Conservation (phyloP, 1,140 invertebrate species). For the Aphidius gifuensis region DNA sequence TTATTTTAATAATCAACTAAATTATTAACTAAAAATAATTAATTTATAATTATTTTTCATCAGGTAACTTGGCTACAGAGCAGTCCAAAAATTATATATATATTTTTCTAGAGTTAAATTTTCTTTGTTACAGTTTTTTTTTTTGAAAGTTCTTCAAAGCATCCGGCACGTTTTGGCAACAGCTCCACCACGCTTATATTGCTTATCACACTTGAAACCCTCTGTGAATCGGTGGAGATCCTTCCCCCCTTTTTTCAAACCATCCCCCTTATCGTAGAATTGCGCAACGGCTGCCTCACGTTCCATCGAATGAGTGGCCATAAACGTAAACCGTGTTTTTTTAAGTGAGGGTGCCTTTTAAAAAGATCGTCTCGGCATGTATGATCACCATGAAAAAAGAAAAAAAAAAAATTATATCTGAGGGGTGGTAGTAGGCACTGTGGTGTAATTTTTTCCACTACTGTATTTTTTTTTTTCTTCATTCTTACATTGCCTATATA, state of each 20-base stretch:
- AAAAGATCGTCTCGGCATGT: conserved; percentile 50
- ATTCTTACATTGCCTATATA: no score
- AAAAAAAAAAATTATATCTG: conserved; percentile 30
- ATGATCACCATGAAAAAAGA: conserved; percentile 44
- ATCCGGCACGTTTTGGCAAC: conserved; percentile 3
- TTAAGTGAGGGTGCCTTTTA: conserved; percentile 53
- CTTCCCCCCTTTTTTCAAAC: conserved; percentile 10
- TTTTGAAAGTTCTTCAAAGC: neutral
- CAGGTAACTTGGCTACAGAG: no score
- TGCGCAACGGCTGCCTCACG: conserved; percentile 36
- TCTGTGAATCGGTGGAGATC: conserved; percentile 19
- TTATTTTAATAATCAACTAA: no score
- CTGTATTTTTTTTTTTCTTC: conserved; percentile 19
- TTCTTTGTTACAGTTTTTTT: no score
- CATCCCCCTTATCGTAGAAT: conserved; percentile 34
- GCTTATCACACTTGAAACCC: conserved; percentile 41
- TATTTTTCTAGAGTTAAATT: no score
- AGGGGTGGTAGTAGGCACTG: conserved; percentile 9
- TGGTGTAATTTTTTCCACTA: conserved; percentile 16
- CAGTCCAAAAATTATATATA: no score
- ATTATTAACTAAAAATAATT: no score
- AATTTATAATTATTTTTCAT: no score
- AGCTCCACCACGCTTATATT: conserved; percentile 32
- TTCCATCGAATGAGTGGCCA: conserved; percentile 49
- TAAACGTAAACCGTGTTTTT: conserved; percentile 57